A percentile compares a stretch with the other conserved stretches of the same genome.
These are phyloP conservation scores for Watsonalla binaria DNA, from an alignment of 2,888 invertebrate genomes.

Conservation along the genomic window DNA sequence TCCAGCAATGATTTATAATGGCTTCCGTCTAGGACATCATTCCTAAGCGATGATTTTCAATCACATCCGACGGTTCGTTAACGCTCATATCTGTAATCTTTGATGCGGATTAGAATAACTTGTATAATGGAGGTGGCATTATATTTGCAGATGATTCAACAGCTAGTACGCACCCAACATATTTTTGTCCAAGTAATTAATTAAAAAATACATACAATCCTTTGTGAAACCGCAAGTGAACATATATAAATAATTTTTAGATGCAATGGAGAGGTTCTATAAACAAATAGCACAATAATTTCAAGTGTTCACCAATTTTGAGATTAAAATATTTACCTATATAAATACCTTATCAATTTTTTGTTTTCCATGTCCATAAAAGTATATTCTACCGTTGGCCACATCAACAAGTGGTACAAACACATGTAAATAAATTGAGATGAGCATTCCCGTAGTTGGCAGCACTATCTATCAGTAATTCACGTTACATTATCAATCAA, in stretches of 20 bases:
- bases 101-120: slow-evolving; percentile 12
- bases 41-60: slow-evolving; percentile 76
- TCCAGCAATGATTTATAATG: slow-evolving; percentile 71
- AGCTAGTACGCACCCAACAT: too few species aligned
- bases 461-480: slow-evolving; percentile 75
- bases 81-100: slow-evolving; percentile 59
- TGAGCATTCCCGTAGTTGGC: slow-evolving; percentile 62
- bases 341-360: neutral
- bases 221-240: too few species aligned
- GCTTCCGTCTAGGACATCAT: slow-evolving; percentile 76
- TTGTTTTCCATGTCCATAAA: slow-evolving; percentile 17
- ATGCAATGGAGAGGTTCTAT: too few species aligned
- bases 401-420: slow-evolving; percentile 73
- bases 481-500: slow-evolving; percentile 76
- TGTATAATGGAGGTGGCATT: slow-evolving; percentile 42
- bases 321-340: too few species aligned
- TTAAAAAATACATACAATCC: too few species aligned
- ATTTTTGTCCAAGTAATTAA: too few species aligned
- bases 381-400: slow-evolving; percentile 59
- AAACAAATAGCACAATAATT: too few species aligned
- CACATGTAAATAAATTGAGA: slow-evolving; percentile 77
- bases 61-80: slow-evolving; percentile 77
- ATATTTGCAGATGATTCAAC: too few species aligned
- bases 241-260: too few species aligned
- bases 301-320: too few species aligned